Conservation (phyloP, 2,888 invertebrate species). For the Eupithecia dodoneata region DNA sequence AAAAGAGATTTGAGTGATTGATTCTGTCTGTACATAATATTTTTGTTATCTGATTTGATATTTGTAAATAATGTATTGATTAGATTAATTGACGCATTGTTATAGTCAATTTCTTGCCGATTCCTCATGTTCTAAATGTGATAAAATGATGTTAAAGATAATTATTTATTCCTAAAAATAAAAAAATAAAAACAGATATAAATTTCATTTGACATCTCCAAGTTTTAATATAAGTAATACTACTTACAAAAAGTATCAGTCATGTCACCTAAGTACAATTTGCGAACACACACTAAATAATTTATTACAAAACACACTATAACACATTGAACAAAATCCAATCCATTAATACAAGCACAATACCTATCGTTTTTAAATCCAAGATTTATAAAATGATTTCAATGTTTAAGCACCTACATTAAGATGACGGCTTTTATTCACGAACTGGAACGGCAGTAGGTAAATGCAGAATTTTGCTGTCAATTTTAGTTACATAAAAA, state of each 20-base stretch:
- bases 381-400: too few relatives aligned
- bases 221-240: neutral
- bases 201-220: neutral
- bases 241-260: too few relatives aligned
- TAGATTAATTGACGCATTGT: neutral
- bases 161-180: neutral
- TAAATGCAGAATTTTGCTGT: too few relatives aligned
- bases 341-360: too few relatives aligned
- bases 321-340: neutral
- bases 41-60: neutral
- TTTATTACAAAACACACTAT: neutral
- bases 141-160: neutral
- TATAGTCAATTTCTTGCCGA: neutral
- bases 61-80: neutral
- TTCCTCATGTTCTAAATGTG: neutral
- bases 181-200: neutral
- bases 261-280: neutral
- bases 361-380: too few relatives aligned
- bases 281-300: neutral
- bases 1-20: constrained; percentile 6
- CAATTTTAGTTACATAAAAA: too few relatives aligned
- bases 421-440: too few relatives aligned
- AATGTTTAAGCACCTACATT: too few relatives aligned
- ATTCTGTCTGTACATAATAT: neutral
- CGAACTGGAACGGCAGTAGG: too few relatives aligned